These are phyloP conservation scores for Tursiops truncatus DNA, from an alignment of 2,113 vertebrate species.

Conservation along the genomic window DNA sequence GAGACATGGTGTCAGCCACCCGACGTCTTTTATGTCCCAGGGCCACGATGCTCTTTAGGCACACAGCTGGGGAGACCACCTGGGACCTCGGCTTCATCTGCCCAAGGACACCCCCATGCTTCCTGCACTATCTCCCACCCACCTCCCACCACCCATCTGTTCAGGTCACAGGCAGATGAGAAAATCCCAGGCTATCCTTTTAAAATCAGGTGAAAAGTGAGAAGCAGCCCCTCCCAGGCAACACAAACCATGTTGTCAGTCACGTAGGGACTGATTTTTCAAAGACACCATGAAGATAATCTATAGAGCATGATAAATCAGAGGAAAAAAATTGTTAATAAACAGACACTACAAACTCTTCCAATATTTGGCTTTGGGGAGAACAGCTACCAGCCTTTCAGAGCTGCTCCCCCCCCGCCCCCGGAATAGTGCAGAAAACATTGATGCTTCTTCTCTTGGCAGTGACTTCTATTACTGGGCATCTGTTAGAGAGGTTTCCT, in stretches of 20 bases:
- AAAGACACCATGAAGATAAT: accelerated
- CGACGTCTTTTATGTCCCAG: not conserved
- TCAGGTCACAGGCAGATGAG: too few relatives aligned
- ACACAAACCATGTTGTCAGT: not conserved
- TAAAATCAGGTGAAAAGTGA: not conserved
- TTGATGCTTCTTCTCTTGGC: not conserved
- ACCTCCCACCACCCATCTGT: accelerated
- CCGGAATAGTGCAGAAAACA: not conserved
- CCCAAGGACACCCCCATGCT: accelerated
- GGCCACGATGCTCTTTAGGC: not conserved
- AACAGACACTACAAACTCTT: accelerated
- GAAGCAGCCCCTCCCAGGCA: not conserved
- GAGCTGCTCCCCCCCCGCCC: not conserved
- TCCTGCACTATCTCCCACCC: accelerated
- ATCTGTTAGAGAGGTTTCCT: not conserved
- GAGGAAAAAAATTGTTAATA: not conserved
- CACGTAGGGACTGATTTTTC: not conserved
- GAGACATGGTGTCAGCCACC: not conserved
- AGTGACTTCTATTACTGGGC: not conserved
- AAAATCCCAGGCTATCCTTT: not conserved
- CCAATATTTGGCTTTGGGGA: not conserved
- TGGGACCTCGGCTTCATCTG: accelerated
- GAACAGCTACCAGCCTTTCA: not conserved
- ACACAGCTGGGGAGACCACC: not conserved
- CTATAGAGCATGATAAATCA: not conserved